Evolutionary conservation across 1,140 invertebrate species (phyloP).

Genomic region (Zaprionus lachaisei): DNA sequence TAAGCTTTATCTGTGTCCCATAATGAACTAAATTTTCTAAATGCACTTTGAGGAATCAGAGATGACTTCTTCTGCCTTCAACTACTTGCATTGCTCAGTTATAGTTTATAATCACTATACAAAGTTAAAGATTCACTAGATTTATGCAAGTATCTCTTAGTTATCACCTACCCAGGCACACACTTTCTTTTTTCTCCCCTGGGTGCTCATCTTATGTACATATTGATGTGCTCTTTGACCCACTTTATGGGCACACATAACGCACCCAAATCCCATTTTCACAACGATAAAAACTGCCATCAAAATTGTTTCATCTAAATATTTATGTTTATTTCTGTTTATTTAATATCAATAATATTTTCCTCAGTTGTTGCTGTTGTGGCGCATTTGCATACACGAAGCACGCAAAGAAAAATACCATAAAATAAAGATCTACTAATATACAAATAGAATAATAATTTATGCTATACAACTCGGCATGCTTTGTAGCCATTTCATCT

Average conservation of each 20-base stretch:
- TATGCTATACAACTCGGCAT: slow-evolving; percentile 71
- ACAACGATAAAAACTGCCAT: slow-evolving; percentile 37
- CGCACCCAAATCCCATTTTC: slow-evolving; percentile 27
- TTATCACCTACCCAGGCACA: not conserved
- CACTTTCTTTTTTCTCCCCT: not conserved
- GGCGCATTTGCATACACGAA: slow-evolving; percentile 67
- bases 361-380: slow-evolving; percentile 31
- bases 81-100: too few species aligned
- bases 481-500: slow-evolving; percentile 44
- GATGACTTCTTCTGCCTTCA: too few species aligned
- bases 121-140: not conserved
- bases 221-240: slow-evolving; percentile 65
- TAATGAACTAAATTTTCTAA: too few species aligned
- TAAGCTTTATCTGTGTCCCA: too few species aligned
- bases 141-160: not conserved
- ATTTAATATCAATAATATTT: slow-evolving; percentile 77
- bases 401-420: slow-evolving; percentile 41
- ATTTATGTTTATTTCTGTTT: slow-evolving; percentile 76
- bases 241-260: slow-evolving; percentile 24
- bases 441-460: slow-evolving; percentile 67
- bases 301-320: slow-evolving; percentile 69
- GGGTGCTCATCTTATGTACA: not conserved
- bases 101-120: too few species aligned
- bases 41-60: too few species aligned
- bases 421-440: slow-evolving; percentile 33